Conservation (phyloP, 2,888 invertebrate species). For the Chloroclysta siterata region DNA sequence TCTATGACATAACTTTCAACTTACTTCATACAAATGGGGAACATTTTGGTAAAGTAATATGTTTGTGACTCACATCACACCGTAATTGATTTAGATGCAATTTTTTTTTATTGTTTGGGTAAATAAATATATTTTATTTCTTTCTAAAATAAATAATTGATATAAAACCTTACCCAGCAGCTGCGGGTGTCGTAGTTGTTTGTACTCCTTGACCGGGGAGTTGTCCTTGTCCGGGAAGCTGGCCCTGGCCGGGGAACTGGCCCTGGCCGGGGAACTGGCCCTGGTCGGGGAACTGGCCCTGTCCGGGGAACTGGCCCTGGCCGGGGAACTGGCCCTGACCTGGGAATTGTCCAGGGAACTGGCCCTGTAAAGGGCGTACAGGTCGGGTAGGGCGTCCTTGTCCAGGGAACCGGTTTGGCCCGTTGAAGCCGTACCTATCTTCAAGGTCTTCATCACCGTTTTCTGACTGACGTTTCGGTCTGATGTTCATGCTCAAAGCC, state of each 20-base stretch:
- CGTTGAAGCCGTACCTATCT: constrained; percentile 62
- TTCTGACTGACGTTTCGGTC: constrained; percentile 54
- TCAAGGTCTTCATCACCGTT: constrained; percentile 53
- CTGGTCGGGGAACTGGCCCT: constrained; percentile 34
- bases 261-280: constrained; percentile 32
- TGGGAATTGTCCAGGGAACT: constrained; percentile 36
- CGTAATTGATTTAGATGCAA: too few relatives aligned
- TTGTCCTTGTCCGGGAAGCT: constrained; percentile 15
- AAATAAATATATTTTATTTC: too few relatives aligned
- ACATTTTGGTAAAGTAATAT: too few relatives aligned
- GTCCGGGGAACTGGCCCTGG: constrained; percentile 36
- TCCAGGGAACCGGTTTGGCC: constrained; percentile 30
- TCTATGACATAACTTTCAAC: too few relatives aligned
- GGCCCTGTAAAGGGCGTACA: constrained; percentile 27
- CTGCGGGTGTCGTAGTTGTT: constrained; percentile 24
- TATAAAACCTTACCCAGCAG: constrained; percentile 36
- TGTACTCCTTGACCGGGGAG: constrained; percentile 9
- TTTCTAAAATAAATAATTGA: not conserved
- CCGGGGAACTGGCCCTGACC: constrained; percentile 36
- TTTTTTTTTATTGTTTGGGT: too few relatives aligned
- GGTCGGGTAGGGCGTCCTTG: constrained; percentile 23
- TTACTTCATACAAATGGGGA: too few relatives aligned
- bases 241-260: constrained; percentile 11
- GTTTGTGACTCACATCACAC: too few relatives aligned
- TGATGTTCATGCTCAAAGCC: constrained; percentile 50